Evolutionary conservation across 2,888 invertebrate genomes (phyloP), one percentile per base, ranked within the genome.

Genomic region (Plutella xylostella): DNA sequence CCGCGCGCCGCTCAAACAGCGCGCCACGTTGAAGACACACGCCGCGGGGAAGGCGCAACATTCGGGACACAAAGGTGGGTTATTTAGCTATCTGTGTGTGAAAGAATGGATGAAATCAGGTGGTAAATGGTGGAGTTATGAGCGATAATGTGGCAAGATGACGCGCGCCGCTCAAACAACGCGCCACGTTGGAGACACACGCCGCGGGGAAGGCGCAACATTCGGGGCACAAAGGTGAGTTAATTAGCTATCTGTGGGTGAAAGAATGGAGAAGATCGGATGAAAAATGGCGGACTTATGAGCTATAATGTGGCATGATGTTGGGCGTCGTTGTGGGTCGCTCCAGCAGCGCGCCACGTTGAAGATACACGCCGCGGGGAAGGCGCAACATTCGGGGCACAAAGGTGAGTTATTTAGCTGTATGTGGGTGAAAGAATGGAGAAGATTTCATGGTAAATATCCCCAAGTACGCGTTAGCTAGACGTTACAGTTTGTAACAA

Each of bases 111-210:
- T 5, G 25, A 9, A 9, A 9, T 5, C 6, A 9, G 25, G 25
- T 9, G 25, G 25, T 25, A 25, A 25, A 5, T 9, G 9, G 6
- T 5, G 9, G 9, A 9, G 5, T 25, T 9, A 25, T 9, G 5
- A 25, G 25, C 25, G 25, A 25, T 25, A 25, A 45, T 57, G 57
- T 45, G 52, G 50, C 43, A 45, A 56, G 45, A 54, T 55, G 55
- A 51, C 46, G 56, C 59, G 50, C 61, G 57, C 21, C 64, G 15
- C 51, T 62, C 55, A 55, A 58, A 53, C 55, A 68, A 12, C 47
- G 43, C 30, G 42, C 28, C 21, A 22, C 35, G 30, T 22, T 18
- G 15, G 1, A 17, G 20, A 1, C 31, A 15, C 25, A n/a, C 15
- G 14, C n/a, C 14, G 33, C 15, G 15, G 33, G 33, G 6, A 33